Evolutionary conservation across 2,888 invertebrate species (phyloP).

Genomic region (Xestia xanthographa): DNA sequence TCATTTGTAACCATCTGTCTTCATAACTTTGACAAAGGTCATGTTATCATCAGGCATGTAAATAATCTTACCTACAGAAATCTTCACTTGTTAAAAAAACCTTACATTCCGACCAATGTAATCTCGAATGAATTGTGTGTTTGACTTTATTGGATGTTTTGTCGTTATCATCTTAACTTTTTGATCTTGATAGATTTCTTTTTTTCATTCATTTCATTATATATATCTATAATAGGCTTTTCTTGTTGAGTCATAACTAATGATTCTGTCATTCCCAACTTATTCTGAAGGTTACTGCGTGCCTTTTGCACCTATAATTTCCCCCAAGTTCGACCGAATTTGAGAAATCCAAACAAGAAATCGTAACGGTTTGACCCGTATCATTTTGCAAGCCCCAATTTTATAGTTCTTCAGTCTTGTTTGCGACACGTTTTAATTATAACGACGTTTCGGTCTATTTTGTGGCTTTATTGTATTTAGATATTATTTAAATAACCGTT

Average conservation of each 20-base stretch:
- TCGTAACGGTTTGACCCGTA: conserved; percentile 38
- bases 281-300: not conserved
- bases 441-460: conserved; percentile 58
- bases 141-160: not conserved
- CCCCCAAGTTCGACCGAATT: conserved; percentile 30
- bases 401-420: conserved; percentile 37
- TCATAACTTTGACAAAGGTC: not conserved
- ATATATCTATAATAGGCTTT: not conserved
- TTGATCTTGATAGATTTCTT: not conserved
- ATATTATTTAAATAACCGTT: conserved; percentile 46
- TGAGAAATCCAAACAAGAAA: conserved; percentile 50
- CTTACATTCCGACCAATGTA: not conserved
- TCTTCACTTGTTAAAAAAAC: not conserved
- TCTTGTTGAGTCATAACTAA: not conserved
- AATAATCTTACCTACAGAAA: not conserved
- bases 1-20: conserved; percentile 13
- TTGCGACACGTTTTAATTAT: conserved; percentile 65
- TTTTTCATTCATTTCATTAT: not conserved
- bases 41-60: not conserved
- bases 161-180: not conserved
- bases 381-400: conserved; percentile 48
- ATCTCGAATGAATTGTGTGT: not conserved
- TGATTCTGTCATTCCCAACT: not conserved
- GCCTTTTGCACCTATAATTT: not conserved
- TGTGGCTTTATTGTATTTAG: conserved; percentile 40